Base-by-base conservation (phyloP, 2,797 vertebrate genomes). In the Zonotrichia albicollis region DNA sequence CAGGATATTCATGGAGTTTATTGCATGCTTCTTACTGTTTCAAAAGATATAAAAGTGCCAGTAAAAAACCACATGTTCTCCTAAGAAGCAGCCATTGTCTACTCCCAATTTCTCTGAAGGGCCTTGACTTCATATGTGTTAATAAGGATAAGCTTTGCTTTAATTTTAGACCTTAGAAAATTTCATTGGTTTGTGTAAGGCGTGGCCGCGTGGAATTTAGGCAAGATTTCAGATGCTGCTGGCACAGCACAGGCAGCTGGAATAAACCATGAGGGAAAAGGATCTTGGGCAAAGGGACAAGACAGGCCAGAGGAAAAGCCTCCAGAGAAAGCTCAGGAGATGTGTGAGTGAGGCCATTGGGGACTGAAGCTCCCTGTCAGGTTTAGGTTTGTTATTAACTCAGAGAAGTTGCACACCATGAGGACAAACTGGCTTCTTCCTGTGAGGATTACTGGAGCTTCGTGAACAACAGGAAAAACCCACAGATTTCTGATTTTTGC, bases 1-100 rank as follows among this genome's bases (percentile, higher is more conserved):
- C 26, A 48, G 42, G 22, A 19, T 27, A 22, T 32, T 57, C 16
- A 27, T 0, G 2, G 48, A 30, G 27, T 0, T 3, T 11, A 12
- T 5, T 46, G 26, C 10, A 22, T 1, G 4, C 43, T 81, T 74
- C 40, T 62, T 23, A 17, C 11, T 10, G 4, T n/a, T 79, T 30
- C 16, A 40, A 53, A 53, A 60, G 21, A 25, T 9, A 23, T 8
- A 57, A 60, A 73, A 21, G 5, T 5, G 0, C 0, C 11, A 58
- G 34, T 27, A 61, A 72, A 48, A 67, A 48, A 6, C 7, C 8
- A 38, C 7, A 3, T 14, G 5, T 30, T 67, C 27, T 84, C 38
- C 42, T 54, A 70, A 84, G 72, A 29, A 79, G 26, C 29, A 65
- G 23, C 6, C 2, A 10, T 18, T 42, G 25, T 11, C 13, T 29